Conservation (phyloP, 1,140 invertebrate species). For the Dendrolimus punctatus region DNA sequence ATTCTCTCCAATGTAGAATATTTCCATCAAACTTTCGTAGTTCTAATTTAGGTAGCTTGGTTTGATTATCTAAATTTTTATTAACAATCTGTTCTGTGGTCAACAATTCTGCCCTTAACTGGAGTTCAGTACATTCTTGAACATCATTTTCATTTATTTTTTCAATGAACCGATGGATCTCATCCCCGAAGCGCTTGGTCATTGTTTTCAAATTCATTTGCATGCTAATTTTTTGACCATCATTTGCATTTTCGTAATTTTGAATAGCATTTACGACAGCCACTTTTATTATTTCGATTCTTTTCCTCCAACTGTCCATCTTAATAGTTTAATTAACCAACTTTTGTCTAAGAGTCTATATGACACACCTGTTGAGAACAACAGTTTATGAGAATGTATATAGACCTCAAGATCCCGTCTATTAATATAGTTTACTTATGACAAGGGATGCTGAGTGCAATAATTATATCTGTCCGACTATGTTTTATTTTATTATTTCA, state of each 20-base stretch:
- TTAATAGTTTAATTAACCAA: neutral
- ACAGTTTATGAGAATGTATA: no score
- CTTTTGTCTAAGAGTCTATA: no score
- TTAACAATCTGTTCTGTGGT: neutral
- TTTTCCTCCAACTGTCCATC: constrained; percentile 1
- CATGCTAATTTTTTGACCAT: neutral
- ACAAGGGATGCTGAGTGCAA: no score
- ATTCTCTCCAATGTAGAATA: no score
- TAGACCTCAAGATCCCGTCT: no score
- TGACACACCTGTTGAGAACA: no score
- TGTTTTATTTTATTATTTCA: no score
- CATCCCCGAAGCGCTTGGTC: neutral
- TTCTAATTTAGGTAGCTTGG: neutral
- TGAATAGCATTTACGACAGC: neutral
- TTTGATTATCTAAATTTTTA: neutral
- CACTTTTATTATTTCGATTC: neutral
- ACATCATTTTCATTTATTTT: neutral
- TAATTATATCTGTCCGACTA: no score
- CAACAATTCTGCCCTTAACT: neutral
- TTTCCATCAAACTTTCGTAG: neutral
- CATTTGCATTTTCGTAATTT: neutral
- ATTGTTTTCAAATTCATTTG: neutral
- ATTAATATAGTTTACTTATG: no score
- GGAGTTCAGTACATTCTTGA: neutral
- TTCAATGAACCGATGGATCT: neutral